These are phyloP conservation scores for Clarias gariepinus DNA, from an alignment of 2,113 vertebrate species.

Conservation along the genomic window DNA sequence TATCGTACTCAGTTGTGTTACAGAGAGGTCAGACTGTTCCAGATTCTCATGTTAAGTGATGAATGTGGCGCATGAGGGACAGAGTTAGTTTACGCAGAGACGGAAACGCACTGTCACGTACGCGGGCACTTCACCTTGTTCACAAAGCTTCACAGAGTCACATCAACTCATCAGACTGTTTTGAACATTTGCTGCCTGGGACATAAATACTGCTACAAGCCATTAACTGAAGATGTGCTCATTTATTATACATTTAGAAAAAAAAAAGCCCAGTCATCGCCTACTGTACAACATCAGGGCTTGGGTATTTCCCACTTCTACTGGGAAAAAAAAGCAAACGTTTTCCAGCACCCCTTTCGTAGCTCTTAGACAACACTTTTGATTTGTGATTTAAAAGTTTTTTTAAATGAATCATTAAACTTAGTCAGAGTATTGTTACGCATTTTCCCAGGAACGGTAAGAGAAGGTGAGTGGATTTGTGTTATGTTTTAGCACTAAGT, in stretches of 20 bases:
- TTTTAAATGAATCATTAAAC: background rate
- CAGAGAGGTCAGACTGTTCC: conserved; percentile 6
- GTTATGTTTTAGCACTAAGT: background rate
- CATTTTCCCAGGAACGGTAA: background rate
- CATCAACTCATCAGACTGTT: conserved; percentile 18
- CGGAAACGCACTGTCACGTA: background rate
- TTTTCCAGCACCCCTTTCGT: background rate
- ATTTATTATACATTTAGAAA: background rate
- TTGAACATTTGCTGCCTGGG: conserved; percentile 9
- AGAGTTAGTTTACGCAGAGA: conserved; percentile 14
- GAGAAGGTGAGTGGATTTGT: background rate
- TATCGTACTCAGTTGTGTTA: background rate
- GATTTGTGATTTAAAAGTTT: background rate
- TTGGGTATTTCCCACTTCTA: background rate
- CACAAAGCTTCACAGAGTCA: background rate
- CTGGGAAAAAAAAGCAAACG: background rate
- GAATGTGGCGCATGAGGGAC: background rate
- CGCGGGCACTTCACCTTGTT: background rate
- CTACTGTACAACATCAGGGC: background rate
- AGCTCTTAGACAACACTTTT: background rate
- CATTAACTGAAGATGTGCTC: conserved; percentile 2
- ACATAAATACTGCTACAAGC: conserved; percentile 6
- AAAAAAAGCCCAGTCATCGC: background rate
- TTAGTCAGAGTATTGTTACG: background rate
- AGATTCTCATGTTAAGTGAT: background rate